Percentiles rank a stretch among this genome's conserved stretches.
Evolutionary conservation across 2,888 invertebrate genomes (phyloP).

Genomic region (Caenorhabditis doughertyi): DNA sequence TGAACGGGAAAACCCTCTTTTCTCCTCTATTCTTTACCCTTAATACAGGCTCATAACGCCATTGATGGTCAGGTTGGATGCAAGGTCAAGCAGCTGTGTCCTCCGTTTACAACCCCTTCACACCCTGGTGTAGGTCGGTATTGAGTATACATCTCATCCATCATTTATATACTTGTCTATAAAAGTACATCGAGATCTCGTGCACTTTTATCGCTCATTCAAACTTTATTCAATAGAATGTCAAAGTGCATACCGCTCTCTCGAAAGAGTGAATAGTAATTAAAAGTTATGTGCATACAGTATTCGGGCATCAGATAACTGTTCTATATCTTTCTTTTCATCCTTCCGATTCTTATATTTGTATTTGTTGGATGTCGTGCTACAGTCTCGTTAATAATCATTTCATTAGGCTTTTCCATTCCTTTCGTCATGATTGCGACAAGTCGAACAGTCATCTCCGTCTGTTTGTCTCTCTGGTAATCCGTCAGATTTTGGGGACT

Average conservation of each 20-base stretch:
- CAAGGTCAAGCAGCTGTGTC: constrained; percentile 62
- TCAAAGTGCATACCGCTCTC: constrained; percentile 47
- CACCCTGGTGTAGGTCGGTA: constrained; percentile 36
- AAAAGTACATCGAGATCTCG: constrained; percentile 8
- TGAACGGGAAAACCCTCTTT: constrained; percentile 29
- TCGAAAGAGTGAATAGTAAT: constrained; percentile 5
- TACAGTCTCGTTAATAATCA: background rate
- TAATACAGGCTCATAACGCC: constrained; percentile 42
- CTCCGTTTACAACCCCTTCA: constrained; percentile 28
- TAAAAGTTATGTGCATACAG: constrained; percentile 49
- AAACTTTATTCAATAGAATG: constrained; percentile 20
- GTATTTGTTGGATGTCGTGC: background rate
- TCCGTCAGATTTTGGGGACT: constrained; percentile 46
- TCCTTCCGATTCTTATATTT: constrained; percentile 12
- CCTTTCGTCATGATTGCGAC: background rate
- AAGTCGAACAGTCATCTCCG: constrained; percentile 15
- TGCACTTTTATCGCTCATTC: background rate
- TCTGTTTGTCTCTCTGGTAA: constrained; percentile 27
- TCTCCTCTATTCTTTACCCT: constrained; percentile 9
- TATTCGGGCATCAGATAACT: constrained; percentile 52
- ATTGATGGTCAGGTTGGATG: constrained; percentile 38
- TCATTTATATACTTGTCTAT: constrained; percentile 5
- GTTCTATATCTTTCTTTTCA: constrained; percentile 3
- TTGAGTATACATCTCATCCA: background rate
- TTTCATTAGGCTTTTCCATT: background rate